Percentiles rank a stretch among this genome's conserved stretches.
phyloP scores from a whole-genome alignment of 2,888 invertebrate genomes.

The Tiliacea aurago region DNA sequence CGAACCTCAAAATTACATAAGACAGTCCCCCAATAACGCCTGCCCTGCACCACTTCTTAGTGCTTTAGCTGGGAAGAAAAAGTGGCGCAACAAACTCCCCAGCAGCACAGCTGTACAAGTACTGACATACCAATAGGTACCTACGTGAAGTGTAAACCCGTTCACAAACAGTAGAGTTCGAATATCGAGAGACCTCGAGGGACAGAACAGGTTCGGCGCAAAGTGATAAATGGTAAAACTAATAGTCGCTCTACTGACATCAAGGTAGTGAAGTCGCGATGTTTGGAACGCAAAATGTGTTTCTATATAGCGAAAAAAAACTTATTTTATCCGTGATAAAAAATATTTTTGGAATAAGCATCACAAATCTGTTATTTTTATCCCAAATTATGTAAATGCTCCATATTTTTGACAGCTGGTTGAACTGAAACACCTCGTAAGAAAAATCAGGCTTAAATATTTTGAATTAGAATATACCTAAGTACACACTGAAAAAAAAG shows the following conservation, averaged over 20 bases:
- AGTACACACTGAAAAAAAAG: too few species aligned
- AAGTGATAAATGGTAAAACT: conserved; percentile 68
- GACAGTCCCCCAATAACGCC: too few species aligned
- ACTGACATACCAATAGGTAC: conserved; percentile 26
- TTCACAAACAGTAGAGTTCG: conserved; percentile 66
- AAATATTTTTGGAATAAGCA: background rate
- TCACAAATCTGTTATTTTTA: background rate
- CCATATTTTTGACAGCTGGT: too few species aligned
- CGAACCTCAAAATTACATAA: too few species aligned
- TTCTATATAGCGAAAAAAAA: background rate
- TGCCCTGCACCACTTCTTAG: too few species aligned
- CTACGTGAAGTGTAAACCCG: conserved; percentile 65
- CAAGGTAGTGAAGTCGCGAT: conserved; percentile 12
- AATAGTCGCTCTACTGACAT: conserved; percentile 46
- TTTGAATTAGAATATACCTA: too few species aligned
- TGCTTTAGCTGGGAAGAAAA: too few species aligned
- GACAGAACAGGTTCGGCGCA: conserved; percentile 54
- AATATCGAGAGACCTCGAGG: conserved; percentile 57
- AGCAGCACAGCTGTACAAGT: background rate
- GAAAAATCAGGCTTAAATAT: too few species aligned
- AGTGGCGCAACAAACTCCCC: too few species aligned
- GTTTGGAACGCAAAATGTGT: background rate
- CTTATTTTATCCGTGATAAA: too few species aligned
- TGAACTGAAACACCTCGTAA: too few species aligned
- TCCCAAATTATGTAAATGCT: too few species aligned